A percentile compares a stretch with the other conserved stretches of the same genome.
phyloP scores from a whole-genome alignment of 2,888 invertebrate genomes.

The Herminia tarsipennalis region DNA sequence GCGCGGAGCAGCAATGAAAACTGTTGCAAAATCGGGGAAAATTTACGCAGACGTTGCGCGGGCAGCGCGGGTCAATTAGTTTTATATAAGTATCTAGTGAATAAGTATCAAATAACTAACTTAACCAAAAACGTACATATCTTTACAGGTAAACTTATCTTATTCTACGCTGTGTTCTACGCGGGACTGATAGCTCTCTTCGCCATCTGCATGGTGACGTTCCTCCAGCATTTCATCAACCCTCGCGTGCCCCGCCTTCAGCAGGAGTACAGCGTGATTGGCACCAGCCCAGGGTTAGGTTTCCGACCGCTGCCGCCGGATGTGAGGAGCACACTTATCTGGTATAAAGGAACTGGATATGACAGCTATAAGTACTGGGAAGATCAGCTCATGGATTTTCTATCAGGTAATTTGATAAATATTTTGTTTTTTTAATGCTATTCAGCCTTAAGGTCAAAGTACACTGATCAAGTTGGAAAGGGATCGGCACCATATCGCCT shows the following conservation, averaged over 20 bases:
- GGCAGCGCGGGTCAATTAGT: no score
- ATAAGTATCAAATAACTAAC: no score
- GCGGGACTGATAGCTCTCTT: constrained; percentile 94
- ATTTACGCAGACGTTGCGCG: no score
- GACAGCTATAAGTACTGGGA: constrained; percentile 93
- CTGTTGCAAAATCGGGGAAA: no score
- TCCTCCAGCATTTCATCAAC: constrained; percentile 95
- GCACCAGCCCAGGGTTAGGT: constrained; percentile 97
- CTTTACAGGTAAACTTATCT: constrained; percentile 93
- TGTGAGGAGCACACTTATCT: constrained; percentile 97
- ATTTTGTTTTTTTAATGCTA: background rate
- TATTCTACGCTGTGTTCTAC: constrained; percentile 98
- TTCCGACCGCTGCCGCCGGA: constrained; percentile 97
- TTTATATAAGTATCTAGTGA: no score
- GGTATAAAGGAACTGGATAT: constrained; percentile 94
- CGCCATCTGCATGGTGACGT: constrained; percentile 96
- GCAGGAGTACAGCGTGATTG: constrained; percentile 93
- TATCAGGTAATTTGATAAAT: constrained; percentile 93
- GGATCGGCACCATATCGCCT: no score
- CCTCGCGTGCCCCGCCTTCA: constrained; percentile 95
- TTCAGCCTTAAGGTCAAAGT: no score
- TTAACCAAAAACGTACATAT: no score
- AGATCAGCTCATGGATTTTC: constrained; percentile 90
- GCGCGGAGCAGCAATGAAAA: no score
- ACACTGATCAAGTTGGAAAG: no score